Evolutionary conservation across 2,113 vertebrate genomes (phyloP).

Genomic region (Puffinus mauretanicus): DNA sequence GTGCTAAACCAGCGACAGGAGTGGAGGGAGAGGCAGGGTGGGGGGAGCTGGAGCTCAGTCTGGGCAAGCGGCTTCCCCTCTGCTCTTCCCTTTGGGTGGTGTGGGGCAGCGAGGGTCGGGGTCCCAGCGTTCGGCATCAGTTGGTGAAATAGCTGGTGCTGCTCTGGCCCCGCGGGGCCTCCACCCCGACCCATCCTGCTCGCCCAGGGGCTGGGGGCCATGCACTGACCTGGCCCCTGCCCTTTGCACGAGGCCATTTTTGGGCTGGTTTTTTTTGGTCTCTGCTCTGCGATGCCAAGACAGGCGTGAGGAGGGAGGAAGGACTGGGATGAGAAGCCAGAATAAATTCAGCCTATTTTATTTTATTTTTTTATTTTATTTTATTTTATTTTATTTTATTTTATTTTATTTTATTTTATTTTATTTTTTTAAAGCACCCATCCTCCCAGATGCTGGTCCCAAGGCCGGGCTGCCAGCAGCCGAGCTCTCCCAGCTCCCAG

Average conservation of each 20-base stretch:
- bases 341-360: not conserved
- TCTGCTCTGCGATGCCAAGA: not conserved
- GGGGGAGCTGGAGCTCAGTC: not conserved
- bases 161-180: fast-evolving
- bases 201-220: not conserved
- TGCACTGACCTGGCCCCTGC: not conserved
- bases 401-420: not conserved
- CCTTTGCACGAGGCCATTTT: not conserved
- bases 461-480: not conserved
- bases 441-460: not conserved
- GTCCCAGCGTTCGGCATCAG: not conserved
- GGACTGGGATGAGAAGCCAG: not conserved
- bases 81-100: not conserved
- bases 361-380: not conserved
- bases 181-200: not conserved
- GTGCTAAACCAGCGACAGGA: not conserved
- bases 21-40: not conserved
- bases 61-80: fast-evolving
- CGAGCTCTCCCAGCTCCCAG: not conserved
- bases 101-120: not conserved
- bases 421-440: not conserved
- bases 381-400: not conserved
- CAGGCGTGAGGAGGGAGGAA: not conserved
- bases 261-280: not conserved
- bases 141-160: not conserved